These are phyloP conservation scores for Pseudorhiza aurosa DNA, from an alignment of 30 jellyfish, hydroid and myxozoan genomes.

Conservation along the genomic window DNA sequence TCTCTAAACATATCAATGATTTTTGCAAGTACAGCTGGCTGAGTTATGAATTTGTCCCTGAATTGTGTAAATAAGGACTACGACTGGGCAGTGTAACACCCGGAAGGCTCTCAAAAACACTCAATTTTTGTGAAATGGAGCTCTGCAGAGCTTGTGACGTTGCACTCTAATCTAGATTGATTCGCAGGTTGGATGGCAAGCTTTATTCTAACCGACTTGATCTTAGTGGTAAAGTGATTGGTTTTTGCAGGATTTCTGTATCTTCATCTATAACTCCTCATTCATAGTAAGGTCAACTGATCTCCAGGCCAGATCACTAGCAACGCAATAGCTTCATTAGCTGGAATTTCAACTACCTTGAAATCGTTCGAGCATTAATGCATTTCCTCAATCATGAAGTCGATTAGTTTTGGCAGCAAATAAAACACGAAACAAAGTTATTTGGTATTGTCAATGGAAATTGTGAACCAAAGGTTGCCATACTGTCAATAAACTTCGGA, in stretches of 20 bases:
- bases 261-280: neutral
- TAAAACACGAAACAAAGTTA: too few species aligned
- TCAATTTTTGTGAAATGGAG: neutral
- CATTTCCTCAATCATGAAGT: too few species aligned
- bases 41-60: too few species aligned
- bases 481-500: too few species aligned
- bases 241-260: neutral
- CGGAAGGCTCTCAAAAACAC: neutral
- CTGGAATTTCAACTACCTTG: neutral
- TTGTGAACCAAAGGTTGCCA: too few species aligned
- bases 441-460: too few species aligned
- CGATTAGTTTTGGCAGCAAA: too few species aligned
- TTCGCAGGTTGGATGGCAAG: neutral
- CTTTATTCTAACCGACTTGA: neutral
- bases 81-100: too few species aligned
- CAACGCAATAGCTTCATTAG: neutral
- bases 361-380: too few species aligned
- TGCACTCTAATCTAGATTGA: neutral
- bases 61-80: too few species aligned
- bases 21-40: too few species aligned
- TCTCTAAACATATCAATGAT: too few species aligned
- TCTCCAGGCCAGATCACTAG: neutral
- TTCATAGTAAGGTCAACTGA: neutral
- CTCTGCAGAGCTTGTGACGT: neutral
- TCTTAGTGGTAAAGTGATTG: neutral